phyloP scores from a whole-genome alignment of 2,888 invertebrate species.

The Andrena dorsata region DNA sequence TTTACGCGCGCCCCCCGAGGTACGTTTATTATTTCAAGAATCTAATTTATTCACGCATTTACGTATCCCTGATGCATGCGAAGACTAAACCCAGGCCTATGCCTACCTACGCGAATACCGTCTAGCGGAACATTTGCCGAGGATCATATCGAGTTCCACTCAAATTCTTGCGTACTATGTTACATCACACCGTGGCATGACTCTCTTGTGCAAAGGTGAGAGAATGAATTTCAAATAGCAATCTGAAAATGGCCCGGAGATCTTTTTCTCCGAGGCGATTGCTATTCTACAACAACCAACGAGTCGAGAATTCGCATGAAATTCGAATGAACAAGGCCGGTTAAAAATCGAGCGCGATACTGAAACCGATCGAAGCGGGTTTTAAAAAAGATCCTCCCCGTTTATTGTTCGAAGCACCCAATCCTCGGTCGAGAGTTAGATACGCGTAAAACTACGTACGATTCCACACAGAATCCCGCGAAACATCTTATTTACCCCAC shows the following conservation, averaged over 20 bases:
- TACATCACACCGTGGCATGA: background rate
- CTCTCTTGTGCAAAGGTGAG: background rate
- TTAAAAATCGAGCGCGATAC: background rate
- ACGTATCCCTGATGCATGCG: background rate
- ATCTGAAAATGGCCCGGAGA: background rate
- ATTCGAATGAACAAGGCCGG: no score
- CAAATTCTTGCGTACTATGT: background rate
- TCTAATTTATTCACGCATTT: slow-evolving; percentile 3
- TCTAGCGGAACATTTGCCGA: slow-evolving; percentile 15
- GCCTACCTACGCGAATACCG: background rate
- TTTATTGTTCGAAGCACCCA: no score
- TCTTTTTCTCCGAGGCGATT: background rate
- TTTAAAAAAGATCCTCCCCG: no score
- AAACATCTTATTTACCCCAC: background rate
- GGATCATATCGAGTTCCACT: background rate
- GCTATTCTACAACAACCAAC: background rate
- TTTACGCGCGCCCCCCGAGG: background rate
- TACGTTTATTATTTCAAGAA: background rate
- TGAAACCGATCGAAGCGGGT: no score
- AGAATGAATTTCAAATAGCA: background rate
- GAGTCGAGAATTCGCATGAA: background rate
- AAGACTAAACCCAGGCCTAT: background rate
- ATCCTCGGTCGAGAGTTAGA: no score
- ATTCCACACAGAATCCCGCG: background rate
- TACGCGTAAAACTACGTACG: no score